These are phyloP conservation scores for Arion vulgaris DNA, from an alignment of 1,140 invertebrate genomes.

Conservation along the genomic window DNA sequence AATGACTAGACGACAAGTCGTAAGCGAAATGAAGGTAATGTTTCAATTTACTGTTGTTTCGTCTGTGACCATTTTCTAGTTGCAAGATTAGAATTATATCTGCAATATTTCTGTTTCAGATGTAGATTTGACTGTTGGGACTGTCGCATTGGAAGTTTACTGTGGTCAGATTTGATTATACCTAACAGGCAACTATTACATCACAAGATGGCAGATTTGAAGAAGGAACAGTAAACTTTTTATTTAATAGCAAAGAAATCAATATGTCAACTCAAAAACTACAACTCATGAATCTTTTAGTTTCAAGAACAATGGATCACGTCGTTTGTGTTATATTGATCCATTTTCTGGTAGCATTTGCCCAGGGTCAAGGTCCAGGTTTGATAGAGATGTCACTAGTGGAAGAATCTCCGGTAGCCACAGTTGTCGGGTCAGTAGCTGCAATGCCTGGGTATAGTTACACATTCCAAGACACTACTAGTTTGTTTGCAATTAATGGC, in stretches of 20 bases:
- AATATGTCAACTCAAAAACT: background rate
- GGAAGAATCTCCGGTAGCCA: conserved; percentile 45
- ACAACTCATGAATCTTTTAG: background rate
- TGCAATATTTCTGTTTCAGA: background rate
- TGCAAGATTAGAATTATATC: no score
- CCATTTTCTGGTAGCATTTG: conserved; percentile 49
- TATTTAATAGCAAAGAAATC: background rate
- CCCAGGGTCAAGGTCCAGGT: conserved; percentile 53
- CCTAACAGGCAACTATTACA: background rate
- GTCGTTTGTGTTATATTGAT: conserved; percentile 45
- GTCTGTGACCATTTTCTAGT: no score
- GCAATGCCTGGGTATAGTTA: conserved; percentile 39
- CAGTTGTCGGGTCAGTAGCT: conserved; percentile 43
- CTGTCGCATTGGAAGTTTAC: background rate
- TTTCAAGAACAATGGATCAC: conserved; percentile 16
- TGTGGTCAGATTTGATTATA: background rate
- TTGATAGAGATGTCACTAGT: conserved; percentile 40
- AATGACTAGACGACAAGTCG: no score
- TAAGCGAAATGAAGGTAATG: no score
- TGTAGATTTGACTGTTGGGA: background rate
- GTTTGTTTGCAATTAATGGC: conserved; percentile 49
- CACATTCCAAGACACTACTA: conserved; percentile 45
- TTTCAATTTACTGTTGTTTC: no score
- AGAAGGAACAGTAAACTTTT: background rate
- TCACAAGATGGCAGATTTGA: background rate